phyloP scores from a whole-genome alignment of 2,888 invertebrate species.

The Pristionchus entomophagus region DNA sequence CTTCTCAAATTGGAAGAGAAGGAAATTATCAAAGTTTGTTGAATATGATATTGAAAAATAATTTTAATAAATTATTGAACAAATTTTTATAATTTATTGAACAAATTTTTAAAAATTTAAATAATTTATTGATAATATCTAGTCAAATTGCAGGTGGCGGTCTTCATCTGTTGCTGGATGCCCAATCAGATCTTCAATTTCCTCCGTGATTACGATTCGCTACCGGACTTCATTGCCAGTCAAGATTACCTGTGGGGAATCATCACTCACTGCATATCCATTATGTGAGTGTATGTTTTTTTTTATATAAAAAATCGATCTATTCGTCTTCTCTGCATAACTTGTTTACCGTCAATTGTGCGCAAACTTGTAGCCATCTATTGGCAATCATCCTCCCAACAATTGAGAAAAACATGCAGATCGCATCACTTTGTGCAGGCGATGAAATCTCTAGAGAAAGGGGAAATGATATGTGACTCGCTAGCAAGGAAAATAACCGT shows the following conservation, averaged over 20 bases:
- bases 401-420: too few species aligned
- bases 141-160: constrained; percentile 80
- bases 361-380: too few species aligned
- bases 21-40: too few species aligned
- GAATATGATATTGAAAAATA: too few species aligned
- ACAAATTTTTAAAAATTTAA: background rate
- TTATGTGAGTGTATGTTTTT: constrained; percentile 59
- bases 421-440: too few species aligned
- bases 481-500: too few species aligned
- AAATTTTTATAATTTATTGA: background rate
- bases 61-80: too few species aligned
- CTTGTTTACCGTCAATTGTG: too few species aligned
- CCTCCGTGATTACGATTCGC: constrained; percentile 70
- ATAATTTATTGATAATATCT: background rate
- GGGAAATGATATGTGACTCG: too few species aligned
- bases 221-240: constrained; percentile 63
- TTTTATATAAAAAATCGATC: background rate
- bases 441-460: too few species aligned
- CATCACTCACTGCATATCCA: constrained; percentile 74
- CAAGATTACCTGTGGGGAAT: constrained; percentile 73
- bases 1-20: too few species aligned
- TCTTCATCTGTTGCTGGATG: constrained; percentile 91
- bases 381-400: too few species aligned
- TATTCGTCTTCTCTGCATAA: background rate
- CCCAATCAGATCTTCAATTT: constrained; percentile 76